Percentiles rank a stretch among this genome's conserved stretches.
Evolutionary conservation across 2,113 vertebrate genomes (phyloP).

Genomic region (Scopus umbretta): DNA sequence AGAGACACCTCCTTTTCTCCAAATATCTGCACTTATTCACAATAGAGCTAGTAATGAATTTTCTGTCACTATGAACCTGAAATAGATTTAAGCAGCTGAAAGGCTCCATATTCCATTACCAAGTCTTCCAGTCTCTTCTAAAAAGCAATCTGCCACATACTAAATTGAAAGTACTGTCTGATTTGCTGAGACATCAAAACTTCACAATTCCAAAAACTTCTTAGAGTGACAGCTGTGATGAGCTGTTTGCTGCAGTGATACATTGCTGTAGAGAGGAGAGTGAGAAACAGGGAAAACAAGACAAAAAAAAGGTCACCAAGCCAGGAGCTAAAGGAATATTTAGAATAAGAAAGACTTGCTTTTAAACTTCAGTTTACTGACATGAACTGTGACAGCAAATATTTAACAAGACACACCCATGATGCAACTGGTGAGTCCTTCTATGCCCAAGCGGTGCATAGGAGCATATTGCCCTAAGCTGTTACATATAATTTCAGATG

Average conservation of each 20-base stretch:
- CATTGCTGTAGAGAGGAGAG: background rate
- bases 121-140: conserved; percentile 15
- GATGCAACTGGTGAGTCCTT: background rate
- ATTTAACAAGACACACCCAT: background rate
- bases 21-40: background rate
- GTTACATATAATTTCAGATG: background rate
- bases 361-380: background rate
- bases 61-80: conserved; percentile 48
- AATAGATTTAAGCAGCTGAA: conserved; percentile 58
- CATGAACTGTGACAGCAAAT: background rate
- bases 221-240: conserved; percentile 1
- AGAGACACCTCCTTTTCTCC: background rate
- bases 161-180: conserved; percentile 59
- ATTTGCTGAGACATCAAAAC: conserved; percentile 57
- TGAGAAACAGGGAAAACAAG: background rate
- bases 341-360: background rate
- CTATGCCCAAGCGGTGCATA: background rate
- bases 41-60: background rate
- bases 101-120: conserved; percentile 54
- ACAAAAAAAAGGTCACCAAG: background rate
- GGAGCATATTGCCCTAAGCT: background rate
- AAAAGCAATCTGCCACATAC: conserved; percentile 60
- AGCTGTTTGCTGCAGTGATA: background rate
- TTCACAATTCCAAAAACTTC: conserved; percentile 19
- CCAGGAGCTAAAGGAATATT: background rate